Conservation (phyloP, 2,888 invertebrate genomes). For the Rhamphomyia laevipes region DNA sequence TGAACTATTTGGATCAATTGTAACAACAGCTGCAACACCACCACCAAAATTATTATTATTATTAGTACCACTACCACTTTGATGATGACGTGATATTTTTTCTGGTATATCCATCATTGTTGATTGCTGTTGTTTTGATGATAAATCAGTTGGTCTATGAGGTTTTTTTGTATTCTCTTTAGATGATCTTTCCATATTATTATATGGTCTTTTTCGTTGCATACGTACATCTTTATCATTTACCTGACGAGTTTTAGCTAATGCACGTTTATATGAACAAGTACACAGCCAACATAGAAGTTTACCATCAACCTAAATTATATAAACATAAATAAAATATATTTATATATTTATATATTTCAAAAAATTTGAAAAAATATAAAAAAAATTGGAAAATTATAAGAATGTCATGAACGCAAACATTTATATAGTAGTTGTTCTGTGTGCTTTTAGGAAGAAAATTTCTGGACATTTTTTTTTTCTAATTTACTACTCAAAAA, state of each 20-base stretch:
- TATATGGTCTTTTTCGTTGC: constrained; percentile 38
- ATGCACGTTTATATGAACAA: constrained; percentile 78
- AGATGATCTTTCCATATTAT: constrained; percentile 27
- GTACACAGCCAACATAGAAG: constrained; percentile 93
- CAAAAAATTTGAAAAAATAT: too few relatives aligned
- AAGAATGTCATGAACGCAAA: constrained; percentile 25
- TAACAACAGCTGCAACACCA: constrained; percentile 14
- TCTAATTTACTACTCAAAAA: too few relatives aligned
- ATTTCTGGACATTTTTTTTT: too few relatives aligned
- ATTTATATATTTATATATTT: neutral
- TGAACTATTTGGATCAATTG: constrained; percentile 66
- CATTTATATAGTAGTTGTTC: constrained; percentile 10
- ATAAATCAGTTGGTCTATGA: constrained; percentile 36
- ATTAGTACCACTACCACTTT: constrained; percentile 11
- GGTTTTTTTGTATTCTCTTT: constrained; percentile 38
- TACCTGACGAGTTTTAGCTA: constrained; percentile 82
- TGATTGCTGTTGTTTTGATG: constrained; percentile 21
- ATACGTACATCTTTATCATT: constrained; percentile 49
- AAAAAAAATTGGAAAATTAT: too few relatives aligned
- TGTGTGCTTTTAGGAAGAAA: too few relatives aligned
- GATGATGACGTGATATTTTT: constrained; percentile 28
- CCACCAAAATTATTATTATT: constrained; percentile 16
- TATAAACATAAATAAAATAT: constrained; percentile 2
- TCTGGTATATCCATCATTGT: constrained; percentile 29
- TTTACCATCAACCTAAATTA: constrained; percentile 80